A percentile compares a stretch with the other conserved stretches of the same genome.
Conservation (phyloP, 2,888 invertebrate species). For the Matsumyia berberina region DNA sequence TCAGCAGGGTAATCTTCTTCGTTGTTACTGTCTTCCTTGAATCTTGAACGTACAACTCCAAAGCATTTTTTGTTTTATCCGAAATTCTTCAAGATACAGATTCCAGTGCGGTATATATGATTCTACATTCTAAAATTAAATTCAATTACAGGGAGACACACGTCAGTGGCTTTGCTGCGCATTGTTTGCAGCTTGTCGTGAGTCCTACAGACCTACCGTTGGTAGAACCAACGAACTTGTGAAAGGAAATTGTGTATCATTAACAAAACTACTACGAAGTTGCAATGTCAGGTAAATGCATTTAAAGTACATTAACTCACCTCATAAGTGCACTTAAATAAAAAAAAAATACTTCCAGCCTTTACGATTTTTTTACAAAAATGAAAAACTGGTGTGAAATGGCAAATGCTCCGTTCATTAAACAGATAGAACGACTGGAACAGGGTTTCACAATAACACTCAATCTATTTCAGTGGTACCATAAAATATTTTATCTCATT, state of each 20-base stretch:
- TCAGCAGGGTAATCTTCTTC: too few relatives aligned
- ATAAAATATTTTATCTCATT: conserved; percentile 93
- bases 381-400: conserved; percentile 98
- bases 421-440: conserved; percentile 93
- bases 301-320: background rate
- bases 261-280: conserved; percentile 94
- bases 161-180: conserved; percentile 98
- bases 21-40: too few relatives aligned
- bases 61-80: too few relatives aligned
- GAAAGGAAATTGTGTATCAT: conserved; percentile 95
- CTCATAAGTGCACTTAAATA: background rate
- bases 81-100: too few relatives aligned
- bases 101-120: too few relatives aligned
- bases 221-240: conserved; percentile 88
- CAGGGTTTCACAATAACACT: conserved; percentile 96
- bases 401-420: conserved; percentile 93
- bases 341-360: conserved; percentile 85
- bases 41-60: too few relatives aligned
- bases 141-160: conserved; percentile 90
- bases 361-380: conserved; percentile 97
- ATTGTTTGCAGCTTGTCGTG: conserved; percentile 94
- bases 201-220: conserved; percentile 92
- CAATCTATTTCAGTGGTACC: conserved; percentile 96
- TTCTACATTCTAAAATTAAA: too few relatives aligned
- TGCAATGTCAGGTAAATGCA: conserved; percentile 92